These are phyloP conservation scores for Cyanoramphus novaezelandiae DNA, from an alignment of 2,113 vertebrate genomes.

Conservation along the genomic window DNA sequence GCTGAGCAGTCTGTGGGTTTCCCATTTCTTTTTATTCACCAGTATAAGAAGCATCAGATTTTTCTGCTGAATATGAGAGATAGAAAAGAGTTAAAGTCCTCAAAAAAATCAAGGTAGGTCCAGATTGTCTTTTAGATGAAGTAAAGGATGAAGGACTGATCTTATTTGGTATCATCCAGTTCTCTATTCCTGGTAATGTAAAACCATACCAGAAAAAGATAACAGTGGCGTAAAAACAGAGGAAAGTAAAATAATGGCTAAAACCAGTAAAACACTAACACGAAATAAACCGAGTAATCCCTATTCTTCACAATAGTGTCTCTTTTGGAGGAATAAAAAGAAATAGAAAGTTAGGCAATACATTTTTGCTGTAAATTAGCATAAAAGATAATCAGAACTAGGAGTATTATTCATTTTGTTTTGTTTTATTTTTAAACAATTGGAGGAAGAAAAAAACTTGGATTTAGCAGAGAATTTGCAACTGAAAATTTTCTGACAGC, in stretches of 20 bases:
- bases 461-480: slow-evolving; percentile 53
- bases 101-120: not conserved
- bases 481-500: slow-evolving; percentile 61
- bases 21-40: not conserved
- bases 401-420: slow-evolving; percentile 28
- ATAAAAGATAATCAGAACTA: not conserved
- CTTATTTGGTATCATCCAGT: not conserved
- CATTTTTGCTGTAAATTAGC: not conserved
- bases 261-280: not conserved
- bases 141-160: not conserved
- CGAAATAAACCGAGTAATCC: not conserved
- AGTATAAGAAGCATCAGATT: not conserved
- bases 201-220: not conserved
- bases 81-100: not conserved
- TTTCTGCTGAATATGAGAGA: not conserved
- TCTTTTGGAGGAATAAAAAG: not conserved
- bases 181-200: not conserved
- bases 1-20: not conserved
- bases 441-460: slow-evolving; percentile 38
- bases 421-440: slow-evolving; percentile 67
- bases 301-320: not conserved
- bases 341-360: not conserved
- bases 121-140: not conserved
- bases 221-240: not conserved
- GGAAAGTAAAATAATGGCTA: not conserved